Percentiles rank a stretch among this genome's conserved stretches.
These are phyloP conservation scores for Phainopepla nitens DNA, from an alignment of 2,113 vertebrate species.

Conservation along the genomic window DNA sequence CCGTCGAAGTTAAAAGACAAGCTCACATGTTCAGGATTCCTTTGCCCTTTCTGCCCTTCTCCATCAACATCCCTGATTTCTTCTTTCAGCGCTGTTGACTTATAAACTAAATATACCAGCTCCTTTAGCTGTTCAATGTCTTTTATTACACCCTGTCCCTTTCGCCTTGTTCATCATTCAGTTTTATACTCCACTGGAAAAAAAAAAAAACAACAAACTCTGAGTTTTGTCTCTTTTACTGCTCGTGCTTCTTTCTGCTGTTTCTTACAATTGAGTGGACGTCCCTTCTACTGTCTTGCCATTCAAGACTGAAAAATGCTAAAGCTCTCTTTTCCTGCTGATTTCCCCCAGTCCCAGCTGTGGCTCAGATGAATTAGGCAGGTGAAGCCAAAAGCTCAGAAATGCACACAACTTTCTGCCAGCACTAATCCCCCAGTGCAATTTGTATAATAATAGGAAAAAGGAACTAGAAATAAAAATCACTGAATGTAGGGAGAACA, in stretches of 20 bases:
- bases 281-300: neutral
- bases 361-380: neutral
- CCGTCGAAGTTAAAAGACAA: neutral
- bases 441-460: neutral
- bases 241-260: neutral
- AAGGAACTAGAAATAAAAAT: neutral
- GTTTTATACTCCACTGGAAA: neutral
- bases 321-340: neutral
- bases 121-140: neutral
- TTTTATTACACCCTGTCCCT: neutral
- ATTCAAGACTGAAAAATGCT: neutral
- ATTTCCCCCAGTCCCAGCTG: neutral
- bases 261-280: neutral
- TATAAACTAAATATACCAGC: neutral
- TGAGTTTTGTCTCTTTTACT: neutral
- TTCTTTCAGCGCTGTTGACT: neutral
- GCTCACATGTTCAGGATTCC: neutral
- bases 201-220: neutral
- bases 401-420: neutral
- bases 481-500: neutral
- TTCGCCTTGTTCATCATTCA: neutral
- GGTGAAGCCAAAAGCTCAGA: neutral
- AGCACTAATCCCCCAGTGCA: neutral
- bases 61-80: neutral
- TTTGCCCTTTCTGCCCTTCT: neutral